Conservation (phyloP, 2,888 invertebrate genomes). For the Panorpa germanica region DNA sequence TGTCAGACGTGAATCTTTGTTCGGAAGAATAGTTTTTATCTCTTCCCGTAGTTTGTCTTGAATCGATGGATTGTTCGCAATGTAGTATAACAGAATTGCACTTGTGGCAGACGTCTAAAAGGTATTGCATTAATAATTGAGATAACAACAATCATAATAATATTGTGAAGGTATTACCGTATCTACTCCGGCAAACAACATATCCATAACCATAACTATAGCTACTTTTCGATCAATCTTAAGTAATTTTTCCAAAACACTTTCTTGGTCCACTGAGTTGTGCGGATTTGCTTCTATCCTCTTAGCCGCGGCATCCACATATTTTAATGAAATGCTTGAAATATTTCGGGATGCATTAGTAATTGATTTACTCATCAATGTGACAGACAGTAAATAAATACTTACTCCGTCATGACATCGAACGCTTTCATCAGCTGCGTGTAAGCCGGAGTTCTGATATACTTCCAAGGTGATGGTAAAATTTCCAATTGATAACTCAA, state of each 20-base stretch:
- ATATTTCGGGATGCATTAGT: conserved; percentile 8
- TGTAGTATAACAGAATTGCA: conserved; percentile 28
- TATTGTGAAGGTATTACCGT: too few relatives aligned
- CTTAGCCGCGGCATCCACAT: conserved; percentile 20
- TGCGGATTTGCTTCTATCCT: conserved; percentile 14
- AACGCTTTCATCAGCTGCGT: conserved; percentile 8
- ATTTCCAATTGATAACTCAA: conserved; percentile 6
- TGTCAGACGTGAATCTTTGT: conserved; percentile 14
- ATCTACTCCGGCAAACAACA: too few relatives aligned
- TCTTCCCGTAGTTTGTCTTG: conserved; percentile 30
- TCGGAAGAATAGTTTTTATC: conserved; percentile 18
- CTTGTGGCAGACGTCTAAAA: conserved; percentile 25
- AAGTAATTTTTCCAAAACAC: conserved; percentile 42
- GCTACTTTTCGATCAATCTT: conserved; percentile 39
- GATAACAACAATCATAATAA: too few relatives aligned
- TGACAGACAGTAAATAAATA: too few relatives aligned
- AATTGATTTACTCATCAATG: not conserved
- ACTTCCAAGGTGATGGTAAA: conserved; percentile 6
- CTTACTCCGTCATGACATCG: conserved; percentile 4
- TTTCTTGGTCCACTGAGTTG: conserved; percentile 30
- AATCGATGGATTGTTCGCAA: conserved; percentile 30
- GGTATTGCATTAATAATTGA: too few relatives aligned
- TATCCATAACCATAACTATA: conserved; percentile 44
- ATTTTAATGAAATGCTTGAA: conserved; percentile 18
- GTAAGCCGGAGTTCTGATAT: conserved; percentile 4